phyloP scores from a whole-genome alignment of 2,888 invertebrate genomes.

The Byasa hedistus region DNA sequence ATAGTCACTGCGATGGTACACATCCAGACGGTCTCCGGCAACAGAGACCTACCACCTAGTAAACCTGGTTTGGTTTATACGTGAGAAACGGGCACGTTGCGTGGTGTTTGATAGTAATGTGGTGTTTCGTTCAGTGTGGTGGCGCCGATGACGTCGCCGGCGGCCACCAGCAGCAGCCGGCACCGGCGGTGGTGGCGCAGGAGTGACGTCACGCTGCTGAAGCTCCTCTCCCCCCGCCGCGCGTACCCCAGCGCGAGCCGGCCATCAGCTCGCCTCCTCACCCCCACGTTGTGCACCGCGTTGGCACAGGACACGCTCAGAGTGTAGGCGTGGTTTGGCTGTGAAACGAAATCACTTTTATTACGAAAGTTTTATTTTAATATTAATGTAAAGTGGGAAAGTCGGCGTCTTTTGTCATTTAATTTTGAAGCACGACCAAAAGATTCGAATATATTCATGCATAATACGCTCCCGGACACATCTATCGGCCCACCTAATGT shows the following conservation, averaged over 20 bases:
- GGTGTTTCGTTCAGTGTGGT: conserved; percentile 72
- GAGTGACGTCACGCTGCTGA: conserved; percentile 71
- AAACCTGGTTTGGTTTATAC: too few species aligned
- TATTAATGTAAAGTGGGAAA: too few species aligned
- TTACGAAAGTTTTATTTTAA: too few species aligned
- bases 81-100: conserved; percentile 51
- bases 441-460: too few species aligned
- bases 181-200: conserved; percentile 79
- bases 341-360: conserved; percentile 28
- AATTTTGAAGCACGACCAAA: too few species aligned
- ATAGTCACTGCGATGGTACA: too few species aligned
- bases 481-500: too few species aligned
- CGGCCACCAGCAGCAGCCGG: conserved; percentile 74
- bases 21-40: too few species aligned
- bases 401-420: too few species aligned
- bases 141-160: conserved; percentile 71
- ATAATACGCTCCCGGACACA: too few species aligned
- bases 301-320: conserved; percentile 75
- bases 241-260: conserved; percentile 78
- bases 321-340: conserved; percentile 76
- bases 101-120: conserved; percentile 68
- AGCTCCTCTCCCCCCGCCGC: conserved; percentile 75
- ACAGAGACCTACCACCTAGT: too few species aligned
- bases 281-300: conserved; percentile 79
- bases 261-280: conserved; percentile 75